Conservation (phyloP, 2,113 vertebrate genomes). For the Chaetodon trifascialis region DNA sequence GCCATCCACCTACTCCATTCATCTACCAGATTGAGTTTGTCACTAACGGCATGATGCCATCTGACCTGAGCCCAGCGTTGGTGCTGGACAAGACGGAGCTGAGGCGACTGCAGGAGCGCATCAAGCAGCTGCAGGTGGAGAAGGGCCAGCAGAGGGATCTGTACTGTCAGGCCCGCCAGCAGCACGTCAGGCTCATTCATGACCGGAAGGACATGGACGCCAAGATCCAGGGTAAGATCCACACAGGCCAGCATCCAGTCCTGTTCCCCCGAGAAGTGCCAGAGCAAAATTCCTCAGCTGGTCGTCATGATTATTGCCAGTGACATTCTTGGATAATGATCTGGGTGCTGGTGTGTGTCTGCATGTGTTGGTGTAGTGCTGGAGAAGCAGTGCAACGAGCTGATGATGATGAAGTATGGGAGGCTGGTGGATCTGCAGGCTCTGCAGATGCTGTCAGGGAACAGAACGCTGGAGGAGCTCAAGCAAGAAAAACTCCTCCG, state of each 20-base stretch:
- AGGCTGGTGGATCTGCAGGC: conserved; percentile 89
- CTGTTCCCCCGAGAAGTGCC: not conserved
- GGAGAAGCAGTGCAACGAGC: conserved; percentile 83
- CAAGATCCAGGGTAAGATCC: conserved; percentile 80
- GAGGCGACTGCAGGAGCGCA: conserved; percentile 83
- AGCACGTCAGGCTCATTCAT: conserved; percentile 84
- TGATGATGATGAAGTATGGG: conserved; percentile 93
- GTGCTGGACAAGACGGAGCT: conserved; percentile 86
- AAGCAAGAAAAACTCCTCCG: conserved; percentile 84
- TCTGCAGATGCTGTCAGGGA: conserved; percentile 88
- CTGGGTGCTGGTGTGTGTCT: conserved; percentile 18
- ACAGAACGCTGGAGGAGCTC: conserved; percentile 87
- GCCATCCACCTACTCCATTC: not conserved
- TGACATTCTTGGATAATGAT: not conserved
- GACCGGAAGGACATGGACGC: conserved; percentile 86
- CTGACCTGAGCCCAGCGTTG: conserved; percentile 85
- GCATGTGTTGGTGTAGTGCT: conserved; percentile 79
- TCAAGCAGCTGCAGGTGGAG: conserved; percentile 86
- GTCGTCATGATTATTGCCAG: not conserved
- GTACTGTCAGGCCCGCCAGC: conserved; percentile 82
- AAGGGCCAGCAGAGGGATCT: conserved; percentile 85
- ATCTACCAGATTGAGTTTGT: conserved; percentile 87
- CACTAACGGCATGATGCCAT: conserved; percentile 77
- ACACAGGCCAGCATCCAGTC: not conserved
- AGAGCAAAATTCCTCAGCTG: not conserved